phyloP scores from a whole-genome alignment of 2,113 vertebrate genomes.

The Pitta sordida region DNA sequence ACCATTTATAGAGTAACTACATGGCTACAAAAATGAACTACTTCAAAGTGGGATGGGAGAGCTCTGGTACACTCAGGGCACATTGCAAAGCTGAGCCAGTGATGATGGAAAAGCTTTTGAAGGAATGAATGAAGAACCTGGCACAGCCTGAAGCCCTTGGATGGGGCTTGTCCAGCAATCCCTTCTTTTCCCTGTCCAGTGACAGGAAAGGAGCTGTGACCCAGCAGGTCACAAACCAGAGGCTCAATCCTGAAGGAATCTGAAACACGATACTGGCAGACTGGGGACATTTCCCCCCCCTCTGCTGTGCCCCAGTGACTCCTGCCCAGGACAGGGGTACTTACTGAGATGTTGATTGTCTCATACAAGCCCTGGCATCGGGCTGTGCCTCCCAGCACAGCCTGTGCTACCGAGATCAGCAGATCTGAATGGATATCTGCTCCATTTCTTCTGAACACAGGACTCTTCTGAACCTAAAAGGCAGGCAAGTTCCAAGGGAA shows the following conservation, averaged over 20 bases:
- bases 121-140: neutral
- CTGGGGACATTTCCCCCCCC: neutral
- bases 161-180: neutral
- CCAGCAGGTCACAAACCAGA: neutral
- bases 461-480: conserved; percentile 90
- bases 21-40: neutral
- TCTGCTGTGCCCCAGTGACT: rapidly evolving
- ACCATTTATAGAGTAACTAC: neutral
- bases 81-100: neutral
- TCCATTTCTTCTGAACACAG: conserved; percentile 88
- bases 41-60: neutral
- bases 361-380: conserved; percentile 90
- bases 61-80: neutral
- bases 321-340: neutral
- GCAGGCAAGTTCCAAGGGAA: neutral
- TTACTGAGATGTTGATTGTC: conserved; percentile 86
- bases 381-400: conserved; percentile 90
- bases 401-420: conserved; percentile 88
- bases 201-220: neutral
- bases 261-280: neutral
- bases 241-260: neutral
- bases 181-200: neutral
- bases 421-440: conserved; percentile 96
- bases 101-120: neutral
- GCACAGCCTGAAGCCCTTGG: neutral